A percentile compares a stretch with the other conserved stretches of the same genome.
These are phyloP conservation scores for Anhinga rufa DNA, from an alignment of 2,113 vertebrate species.

Conservation along the genomic window DNA sequence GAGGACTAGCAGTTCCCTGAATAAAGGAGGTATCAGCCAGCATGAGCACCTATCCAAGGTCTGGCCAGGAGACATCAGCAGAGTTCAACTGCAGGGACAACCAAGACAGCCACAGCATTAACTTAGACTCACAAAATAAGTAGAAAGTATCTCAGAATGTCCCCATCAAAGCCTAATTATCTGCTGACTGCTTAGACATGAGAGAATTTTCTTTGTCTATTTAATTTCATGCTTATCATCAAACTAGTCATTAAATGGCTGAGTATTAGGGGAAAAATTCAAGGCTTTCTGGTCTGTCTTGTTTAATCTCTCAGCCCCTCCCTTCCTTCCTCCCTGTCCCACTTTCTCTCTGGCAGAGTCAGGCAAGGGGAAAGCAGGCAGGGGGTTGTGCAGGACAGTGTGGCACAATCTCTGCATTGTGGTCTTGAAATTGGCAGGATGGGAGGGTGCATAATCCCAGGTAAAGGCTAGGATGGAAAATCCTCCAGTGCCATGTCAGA, in stretches of 20 bases:
- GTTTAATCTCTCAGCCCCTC: conserved; percentile 45
- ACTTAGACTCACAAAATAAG: background rate
- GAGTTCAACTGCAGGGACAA: background rate
- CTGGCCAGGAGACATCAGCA: background rate
- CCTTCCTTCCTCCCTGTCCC: background rate
- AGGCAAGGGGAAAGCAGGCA: background rate
- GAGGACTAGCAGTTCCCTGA: background rate
- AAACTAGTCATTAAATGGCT: conserved; percentile 61
- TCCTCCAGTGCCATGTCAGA: background rate
- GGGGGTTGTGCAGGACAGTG: background rate
- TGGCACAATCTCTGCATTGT: background rate
- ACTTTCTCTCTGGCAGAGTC: background rate
- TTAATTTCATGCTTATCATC: conserved; percentile 69
- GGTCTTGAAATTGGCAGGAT: background rate
- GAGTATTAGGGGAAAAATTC: conserved; percentile 47
- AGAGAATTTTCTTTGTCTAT: conserved; percentile 61
- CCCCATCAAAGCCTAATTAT: conserved; percentile 38
- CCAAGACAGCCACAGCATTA: background rate
- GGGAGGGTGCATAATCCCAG: background rate
- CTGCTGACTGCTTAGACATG: conserved; percentile 39
- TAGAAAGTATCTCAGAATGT: conserved; percentile 16
- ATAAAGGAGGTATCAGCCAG: background rate
- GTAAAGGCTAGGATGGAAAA: background rate
- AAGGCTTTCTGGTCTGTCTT: conserved; percentile 53
- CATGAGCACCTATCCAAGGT: background rate